phyloP scores from a whole-genome alignment of 2,888 invertebrate genomes.

The Chrysina gloriosa region DNA sequence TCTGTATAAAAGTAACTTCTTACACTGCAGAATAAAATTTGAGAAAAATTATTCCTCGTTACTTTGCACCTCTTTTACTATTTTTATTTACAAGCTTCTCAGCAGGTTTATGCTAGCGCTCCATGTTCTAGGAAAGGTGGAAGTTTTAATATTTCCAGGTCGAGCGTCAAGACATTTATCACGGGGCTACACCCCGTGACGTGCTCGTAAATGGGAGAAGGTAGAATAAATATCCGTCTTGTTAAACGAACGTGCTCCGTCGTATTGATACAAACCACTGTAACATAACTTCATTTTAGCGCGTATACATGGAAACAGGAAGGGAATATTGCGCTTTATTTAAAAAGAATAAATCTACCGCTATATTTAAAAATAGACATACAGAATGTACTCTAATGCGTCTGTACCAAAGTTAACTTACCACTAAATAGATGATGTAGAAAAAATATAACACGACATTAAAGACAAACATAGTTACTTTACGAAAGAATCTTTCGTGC shows the following conservation, averaged over 20 bases:
- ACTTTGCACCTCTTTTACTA: too few relatives aligned
- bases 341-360: too few relatives aligned
- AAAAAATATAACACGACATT: not conserved
- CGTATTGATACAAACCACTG: not conserved
- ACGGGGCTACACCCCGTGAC: not conserved
- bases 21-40: too few relatives aligned
- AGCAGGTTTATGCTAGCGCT: too few relatives aligned
- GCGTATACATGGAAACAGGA: not conserved
- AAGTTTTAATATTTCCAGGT: not conserved
- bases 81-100: too few relatives aligned
- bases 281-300: not conserved
- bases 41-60: too few relatives aligned
- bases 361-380: too few relatives aligned
- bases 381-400: too few relatives aligned
- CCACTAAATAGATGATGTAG: not conserved
- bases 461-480: not conserved
- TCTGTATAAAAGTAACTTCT: too few relatives aligned
- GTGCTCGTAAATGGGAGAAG: not conserved
- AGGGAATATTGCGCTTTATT: not conserved
- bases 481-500: not conserved
- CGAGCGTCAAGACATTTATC: not conserved
- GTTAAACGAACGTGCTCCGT: not conserved
- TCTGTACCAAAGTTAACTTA: too few relatives aligned
- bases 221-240: not conserved
- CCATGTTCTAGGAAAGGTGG: not conserved